phyloP scores from a whole-genome alignment of 2,797 vertebrate genomes.

The Lerista edwardsae region DNA sequence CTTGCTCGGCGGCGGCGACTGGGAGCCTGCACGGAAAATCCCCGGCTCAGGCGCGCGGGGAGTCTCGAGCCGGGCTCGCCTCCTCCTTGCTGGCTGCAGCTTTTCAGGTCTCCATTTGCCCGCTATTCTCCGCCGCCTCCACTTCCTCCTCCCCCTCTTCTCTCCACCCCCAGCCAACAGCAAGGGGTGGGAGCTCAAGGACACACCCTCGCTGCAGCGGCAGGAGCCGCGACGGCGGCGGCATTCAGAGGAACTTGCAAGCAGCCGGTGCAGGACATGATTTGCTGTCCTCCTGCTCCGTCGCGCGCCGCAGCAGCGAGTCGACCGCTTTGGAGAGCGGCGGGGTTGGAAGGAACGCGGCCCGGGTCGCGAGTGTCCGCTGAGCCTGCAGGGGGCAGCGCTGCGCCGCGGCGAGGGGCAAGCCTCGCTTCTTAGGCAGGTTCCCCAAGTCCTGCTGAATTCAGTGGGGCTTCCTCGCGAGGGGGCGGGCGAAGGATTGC shows the following conservation, averaged over 20 bases:
- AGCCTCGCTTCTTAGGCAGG: background rate
- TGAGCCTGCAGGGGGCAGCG: background rate
- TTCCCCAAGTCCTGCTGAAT: background rate
- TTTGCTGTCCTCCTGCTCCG: background rate
- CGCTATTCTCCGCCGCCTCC: slow-evolving; percentile 62
- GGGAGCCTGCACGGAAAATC: background rate
- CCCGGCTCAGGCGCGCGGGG: background rate
- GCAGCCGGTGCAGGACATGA: too few species aligned
- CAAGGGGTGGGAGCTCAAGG: slow-evolving; percentile 2
- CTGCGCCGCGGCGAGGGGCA: background rate
- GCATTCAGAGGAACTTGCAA: background rate
- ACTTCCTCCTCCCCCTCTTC: slow-evolving; percentile 44
- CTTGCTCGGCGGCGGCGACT: background rate
- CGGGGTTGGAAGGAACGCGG: background rate
- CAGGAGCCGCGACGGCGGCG: background rate
- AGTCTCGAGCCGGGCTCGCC: slow-evolving; percentile 31
- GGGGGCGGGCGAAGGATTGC: background rate
- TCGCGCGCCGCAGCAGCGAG: background rate
- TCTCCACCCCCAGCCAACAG: slow-evolving; percentile 23
- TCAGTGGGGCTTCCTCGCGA: background rate
- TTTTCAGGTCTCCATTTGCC: slow-evolving; percentile 65
- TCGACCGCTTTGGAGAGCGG: background rate
- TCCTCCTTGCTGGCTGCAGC: slow-evolving; percentile 16
- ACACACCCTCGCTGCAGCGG: slow-evolving; percentile 41
- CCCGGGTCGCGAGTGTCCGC: background rate